phyloP scores from a whole-genome alignment of 2,797 vertebrate species.

The Oceanodroma leucorhoa region DNA sequence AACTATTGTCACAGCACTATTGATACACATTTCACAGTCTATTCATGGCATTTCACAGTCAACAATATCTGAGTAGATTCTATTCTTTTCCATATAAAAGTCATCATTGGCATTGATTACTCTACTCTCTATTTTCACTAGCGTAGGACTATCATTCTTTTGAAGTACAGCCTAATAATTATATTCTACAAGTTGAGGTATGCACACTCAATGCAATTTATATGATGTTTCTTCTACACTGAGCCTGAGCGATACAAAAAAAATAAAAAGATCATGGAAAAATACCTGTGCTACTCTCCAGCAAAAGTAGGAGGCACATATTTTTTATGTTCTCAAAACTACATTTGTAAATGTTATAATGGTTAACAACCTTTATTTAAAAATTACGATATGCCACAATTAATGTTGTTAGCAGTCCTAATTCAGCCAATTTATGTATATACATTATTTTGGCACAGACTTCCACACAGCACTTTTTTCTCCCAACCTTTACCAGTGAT shows the following conservation, averaged over 20 bases:
- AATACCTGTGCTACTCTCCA: not conserved
- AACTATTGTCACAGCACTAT: not conserved
- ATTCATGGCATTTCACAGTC: slow-evolving; percentile 8
- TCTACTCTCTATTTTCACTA: slow-evolving; percentile 21
- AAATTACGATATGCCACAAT: not conserved
- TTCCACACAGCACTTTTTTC: not conserved
- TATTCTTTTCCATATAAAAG: slow-evolving; percentile 43
- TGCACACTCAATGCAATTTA: not conserved
- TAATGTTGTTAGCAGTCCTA: not conserved
- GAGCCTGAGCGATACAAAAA: not conserved
- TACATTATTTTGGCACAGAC: not conserved
- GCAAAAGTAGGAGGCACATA: not conserved
- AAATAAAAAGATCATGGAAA: not conserved
- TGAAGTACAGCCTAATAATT: slow-evolving; percentile 32
- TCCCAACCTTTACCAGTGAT: not conserved
- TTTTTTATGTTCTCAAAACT: not conserved
- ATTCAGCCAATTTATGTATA: not conserved
- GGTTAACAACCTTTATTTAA: not conserved
- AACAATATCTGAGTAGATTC: slow-evolving; percentile 20
- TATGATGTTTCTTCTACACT: not conserved
- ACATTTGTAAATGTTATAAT: not conserved
- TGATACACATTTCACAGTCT: not conserved
- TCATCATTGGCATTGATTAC: not conserved
- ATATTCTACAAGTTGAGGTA: not conserved
- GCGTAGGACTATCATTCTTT: slow-evolving; percentile 14